Percentiles rank a stretch among this genome's conserved stretches.
phyloP scores from a whole-genome alignment of 2,888 invertebrate genomes.

The Drosophila crucigera region DNA sequence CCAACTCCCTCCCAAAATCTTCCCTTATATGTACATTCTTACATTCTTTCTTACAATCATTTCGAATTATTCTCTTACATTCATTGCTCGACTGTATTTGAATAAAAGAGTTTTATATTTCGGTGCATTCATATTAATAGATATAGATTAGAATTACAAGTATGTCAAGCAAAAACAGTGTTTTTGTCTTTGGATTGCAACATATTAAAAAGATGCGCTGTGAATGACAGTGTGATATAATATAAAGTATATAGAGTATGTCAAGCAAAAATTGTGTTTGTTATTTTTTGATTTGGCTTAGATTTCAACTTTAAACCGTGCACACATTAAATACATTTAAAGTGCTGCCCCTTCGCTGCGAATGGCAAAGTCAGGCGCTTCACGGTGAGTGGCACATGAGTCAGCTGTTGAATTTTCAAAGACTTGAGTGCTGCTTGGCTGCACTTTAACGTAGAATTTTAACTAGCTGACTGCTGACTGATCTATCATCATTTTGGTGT shows the following conservation, averaged over 20 bases:
- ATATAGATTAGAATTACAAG: background rate
- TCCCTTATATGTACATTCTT: background rate
- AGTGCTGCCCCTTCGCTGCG: constrained; percentile 12
- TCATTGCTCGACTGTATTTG: background rate
- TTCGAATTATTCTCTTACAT: background rate
- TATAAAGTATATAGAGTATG: background rate
- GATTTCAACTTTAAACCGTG: background rate
- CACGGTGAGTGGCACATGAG: constrained; percentile 40
- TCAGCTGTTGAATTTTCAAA: constrained; percentile 54
- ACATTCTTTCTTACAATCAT: background rate
- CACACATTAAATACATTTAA: constrained; percentile 1
- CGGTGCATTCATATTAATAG: background rate
- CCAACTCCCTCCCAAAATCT: background rate
- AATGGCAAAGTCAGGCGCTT: constrained; percentile 21
- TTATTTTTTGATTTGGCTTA: background rate
- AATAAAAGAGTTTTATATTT: background rate
- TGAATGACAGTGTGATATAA: background rate
- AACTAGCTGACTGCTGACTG: background rate
- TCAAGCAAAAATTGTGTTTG: background rate
- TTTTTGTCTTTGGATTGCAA: background rate
- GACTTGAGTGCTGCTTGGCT: constrained; percentile 24
- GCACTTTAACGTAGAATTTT: constrained; percentile 15
- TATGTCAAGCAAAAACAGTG: background rate
- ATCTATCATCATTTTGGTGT: constrained; percentile 27
- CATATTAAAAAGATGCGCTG: background rate